phyloP scores from a whole-genome alignment of 1,140 invertebrate genomes.

The Goniozus legneri region DNA sequence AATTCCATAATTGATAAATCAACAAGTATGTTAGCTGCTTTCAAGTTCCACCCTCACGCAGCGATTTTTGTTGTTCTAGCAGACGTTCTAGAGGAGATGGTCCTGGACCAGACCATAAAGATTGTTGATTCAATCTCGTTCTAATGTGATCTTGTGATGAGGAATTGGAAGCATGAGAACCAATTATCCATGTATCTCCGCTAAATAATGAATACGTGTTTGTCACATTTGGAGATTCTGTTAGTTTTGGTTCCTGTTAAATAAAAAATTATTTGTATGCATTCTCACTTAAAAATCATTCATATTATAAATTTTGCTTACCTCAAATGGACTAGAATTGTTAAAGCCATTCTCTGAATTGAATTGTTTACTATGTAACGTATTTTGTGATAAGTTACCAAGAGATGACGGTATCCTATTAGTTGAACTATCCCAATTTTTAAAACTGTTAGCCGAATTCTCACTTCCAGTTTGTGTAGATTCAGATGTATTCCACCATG shows the following conservation, averaged over 20 bases:
- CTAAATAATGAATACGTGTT: slow-evolving; percentile 69
- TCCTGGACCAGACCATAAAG: slow-evolving; percentile 73
- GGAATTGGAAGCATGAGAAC: slow-evolving; percentile 22
- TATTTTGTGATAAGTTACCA: slow-evolving; percentile 30
- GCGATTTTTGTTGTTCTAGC: slow-evolving; percentile 74
- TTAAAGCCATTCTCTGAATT: slow-evolving; percentile 29
- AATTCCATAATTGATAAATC: too few species aligned
- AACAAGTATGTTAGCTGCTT: slow-evolving; percentile 22
- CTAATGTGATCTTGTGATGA: slow-evolving; percentile 35
- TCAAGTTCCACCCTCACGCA: slow-evolving; percentile 51
- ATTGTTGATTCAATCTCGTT: slow-evolving; percentile 55
- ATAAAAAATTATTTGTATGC: too few species aligned
- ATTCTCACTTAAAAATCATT: too few species aligned
- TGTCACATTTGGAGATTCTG: slow-evolving; percentile 33
- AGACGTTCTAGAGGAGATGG: slow-evolving; percentile 76
- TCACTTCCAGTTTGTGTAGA: slow-evolving; percentile 20
- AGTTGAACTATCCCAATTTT: slow-evolving; percentile 33
- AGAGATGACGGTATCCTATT: slow-evolving; percentile 24
- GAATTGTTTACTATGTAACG: slow-evolving; percentile 21
- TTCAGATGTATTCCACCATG: slow-evolving; percentile 32
- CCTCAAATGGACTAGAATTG: slow-evolving; percentile 30
- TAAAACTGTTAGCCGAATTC: slow-evolving; percentile 23
- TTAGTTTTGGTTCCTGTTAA: slow-evolving; percentile 33
- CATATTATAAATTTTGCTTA: slow-evolving; percentile 25
- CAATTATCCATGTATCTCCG: slow-evolving; percentile 54